Evolutionary conservation across 2,888 invertebrate species (phyloP).

Genomic region (Diplazon laetatorius): DNA sequence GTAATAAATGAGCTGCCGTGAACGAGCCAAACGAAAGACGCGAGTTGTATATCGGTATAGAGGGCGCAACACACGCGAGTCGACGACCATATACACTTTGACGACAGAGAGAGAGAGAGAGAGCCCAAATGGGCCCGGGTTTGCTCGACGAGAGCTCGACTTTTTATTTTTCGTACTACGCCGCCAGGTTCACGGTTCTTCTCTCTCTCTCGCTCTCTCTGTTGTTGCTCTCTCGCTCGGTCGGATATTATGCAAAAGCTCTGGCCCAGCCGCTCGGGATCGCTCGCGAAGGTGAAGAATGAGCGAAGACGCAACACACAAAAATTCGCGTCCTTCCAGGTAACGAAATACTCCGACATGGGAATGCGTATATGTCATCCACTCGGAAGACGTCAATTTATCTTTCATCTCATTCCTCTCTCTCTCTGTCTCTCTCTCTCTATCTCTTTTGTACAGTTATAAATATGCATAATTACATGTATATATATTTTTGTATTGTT

Average conservation of each 20-base stretch:
- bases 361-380: constrained; percentile 61
- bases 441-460: neutral
- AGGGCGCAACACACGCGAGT: constrained; percentile 12
- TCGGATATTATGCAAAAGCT: constrained; percentile 55
- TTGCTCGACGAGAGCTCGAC: constrained; percentile 42
- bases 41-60: constrained; percentile 3
- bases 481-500: too few relatives aligned
- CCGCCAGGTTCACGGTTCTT: too few relatives aligned
- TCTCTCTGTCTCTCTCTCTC: constrained; percentile 5
- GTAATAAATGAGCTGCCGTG: constrained; percentile 27
- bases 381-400: constrained; percentile 59
- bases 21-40: constrained; percentile 15
- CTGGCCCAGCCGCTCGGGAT: constrained; percentile 14
- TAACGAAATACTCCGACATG: constrained; percentile 62
- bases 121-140: constrained; percentile 58
- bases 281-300: constrained; percentile 13
- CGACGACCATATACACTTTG: too few relatives aligned
- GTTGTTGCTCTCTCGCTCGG: constrained; percentile 2
- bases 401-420: constrained; percentile 55
- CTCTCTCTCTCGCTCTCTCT: neutral
- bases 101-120: too few relatives aligned
- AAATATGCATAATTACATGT: too few relatives aligned
- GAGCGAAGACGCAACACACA: constrained; percentile 38
- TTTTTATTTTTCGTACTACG: too few relatives aligned
- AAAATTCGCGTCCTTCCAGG: constrained; percentile 55